A percentile compares a stretch with the other conserved stretches of the same genome.
Evolutionary conservation across 2,888 invertebrate species (phyloP).

Genomic region (Erpobdella octoculata): DNA sequence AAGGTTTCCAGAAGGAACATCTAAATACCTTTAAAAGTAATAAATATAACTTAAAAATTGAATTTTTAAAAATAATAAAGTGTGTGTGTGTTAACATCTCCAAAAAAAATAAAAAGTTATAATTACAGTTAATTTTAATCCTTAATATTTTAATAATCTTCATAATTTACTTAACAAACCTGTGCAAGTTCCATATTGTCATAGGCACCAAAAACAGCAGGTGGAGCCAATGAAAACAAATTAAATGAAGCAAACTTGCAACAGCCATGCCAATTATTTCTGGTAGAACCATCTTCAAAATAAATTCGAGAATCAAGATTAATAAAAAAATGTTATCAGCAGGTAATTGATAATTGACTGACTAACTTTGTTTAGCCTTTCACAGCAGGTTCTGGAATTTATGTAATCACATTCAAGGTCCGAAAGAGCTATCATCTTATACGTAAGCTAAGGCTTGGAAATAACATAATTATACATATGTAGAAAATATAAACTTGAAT

Average conservation of each 20-base stretch:
- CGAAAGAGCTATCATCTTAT: not conserved
- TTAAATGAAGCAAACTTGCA: not conserved
- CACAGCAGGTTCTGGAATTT: not conserved
- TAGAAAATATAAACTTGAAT: not conserved
- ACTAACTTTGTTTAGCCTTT: not conserved
- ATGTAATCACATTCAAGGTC: conserved; percentile 1
- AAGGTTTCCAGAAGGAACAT: not conserved
- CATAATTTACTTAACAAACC: too few species aligned
- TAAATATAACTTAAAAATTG: too few species aligned
- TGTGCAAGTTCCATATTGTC: not conserved
- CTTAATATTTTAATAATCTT: not conserved
- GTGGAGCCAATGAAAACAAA: not conserved
- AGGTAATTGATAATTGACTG: not conserved
- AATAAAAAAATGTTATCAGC: not conserved
- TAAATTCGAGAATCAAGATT: not conserved
- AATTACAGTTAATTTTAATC: not conserved
- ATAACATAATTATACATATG: not conserved
- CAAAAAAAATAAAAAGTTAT: not conserved
- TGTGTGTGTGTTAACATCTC: too few species aligned
- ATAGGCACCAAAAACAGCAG: not conserved
- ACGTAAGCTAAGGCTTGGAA: not conserved
- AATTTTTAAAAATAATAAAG: too few species aligned
- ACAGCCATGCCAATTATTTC: not conserved
- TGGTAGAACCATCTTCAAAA: conserved; percentile 2
- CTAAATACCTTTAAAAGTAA: too few species aligned